Percentiles rank a stretch among this genome's conserved stretches.
These are phyloP conservation scores for Sceloporus tristichus DNA, from an alignment of 2,113 vertebrate species.

Conservation along the genomic window DNA sequence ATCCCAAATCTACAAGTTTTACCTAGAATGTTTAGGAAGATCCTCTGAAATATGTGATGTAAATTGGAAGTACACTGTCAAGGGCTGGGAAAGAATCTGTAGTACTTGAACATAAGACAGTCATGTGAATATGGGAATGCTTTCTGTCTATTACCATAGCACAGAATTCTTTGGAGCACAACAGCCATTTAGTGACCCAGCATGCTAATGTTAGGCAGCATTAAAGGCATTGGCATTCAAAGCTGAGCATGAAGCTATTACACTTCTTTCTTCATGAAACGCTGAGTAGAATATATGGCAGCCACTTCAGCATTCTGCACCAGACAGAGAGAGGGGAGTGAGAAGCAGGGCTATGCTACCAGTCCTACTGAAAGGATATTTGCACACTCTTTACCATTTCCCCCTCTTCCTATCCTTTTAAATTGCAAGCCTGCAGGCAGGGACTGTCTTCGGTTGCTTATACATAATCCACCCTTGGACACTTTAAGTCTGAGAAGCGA, in stretches of 20 bases:
- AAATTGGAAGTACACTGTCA: no score
- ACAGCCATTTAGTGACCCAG: not conserved
- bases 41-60: not conserved
- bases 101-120: not conserved
- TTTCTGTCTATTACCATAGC: not conserved
- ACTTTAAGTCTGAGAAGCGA: no score
- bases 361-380: no score
- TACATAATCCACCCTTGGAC: no score
- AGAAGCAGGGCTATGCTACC: no score
- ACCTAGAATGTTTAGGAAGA: not conserved
- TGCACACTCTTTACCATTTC: no score
- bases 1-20: not conserved
- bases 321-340: no score
- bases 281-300: not conserved
- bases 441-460: no score
- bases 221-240: rapidly evolving
- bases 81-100: not conserved
- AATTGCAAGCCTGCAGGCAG: no score
- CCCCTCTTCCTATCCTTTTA: no score
- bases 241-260: not conserved
- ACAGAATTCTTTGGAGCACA: not conserved
- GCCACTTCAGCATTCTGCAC: no score
- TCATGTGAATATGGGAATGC: not conserved
- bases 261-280: not conserved
- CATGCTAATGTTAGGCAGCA: rapidly evolving